Evolutionary conservation across 2,797 vertebrate genomes (phyloP).

Genomic region (Helicolenus hilgendorfi): DNA sequence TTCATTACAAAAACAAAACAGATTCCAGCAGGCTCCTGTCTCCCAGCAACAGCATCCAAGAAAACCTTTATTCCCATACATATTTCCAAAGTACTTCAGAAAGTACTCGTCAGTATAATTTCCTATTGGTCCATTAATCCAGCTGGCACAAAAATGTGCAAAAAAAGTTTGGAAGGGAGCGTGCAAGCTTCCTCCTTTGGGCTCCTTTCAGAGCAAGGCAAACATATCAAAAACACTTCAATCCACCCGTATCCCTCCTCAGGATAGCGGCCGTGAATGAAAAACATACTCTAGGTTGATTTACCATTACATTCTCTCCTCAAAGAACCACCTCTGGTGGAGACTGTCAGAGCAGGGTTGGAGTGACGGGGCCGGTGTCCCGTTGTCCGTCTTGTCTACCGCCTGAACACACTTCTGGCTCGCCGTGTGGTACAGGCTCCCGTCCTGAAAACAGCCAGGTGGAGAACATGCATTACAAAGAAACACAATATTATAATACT

Average conservation of each 20-base stretch:
- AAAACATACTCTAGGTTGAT: not conserved
- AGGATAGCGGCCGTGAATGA: not conserved
- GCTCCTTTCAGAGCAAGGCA: conserved; percentile 26
- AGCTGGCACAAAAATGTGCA: conserved; percentile 35
- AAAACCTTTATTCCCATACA: not conserved
- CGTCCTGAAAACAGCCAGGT: conserved; percentile 89
- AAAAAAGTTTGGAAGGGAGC: conserved; percentile 3
- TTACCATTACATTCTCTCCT: conserved; percentile 85
- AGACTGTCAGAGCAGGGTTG: conserved; percentile 89
- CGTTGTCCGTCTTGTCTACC: conserved; percentile 75
- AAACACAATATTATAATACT: not conserved
- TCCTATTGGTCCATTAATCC: conserved; percentile 19
- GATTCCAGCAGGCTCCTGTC: conserved; percentile 28
- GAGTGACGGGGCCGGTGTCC: conserved; percentile 91
- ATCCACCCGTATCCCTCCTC: not conserved
- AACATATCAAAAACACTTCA: not conserved
- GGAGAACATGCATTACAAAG: not conserved
- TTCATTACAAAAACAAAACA: conserved; percentile 19
- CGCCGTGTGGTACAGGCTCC: conserved; percentile 90
- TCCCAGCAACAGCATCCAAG: conserved; percentile 38
- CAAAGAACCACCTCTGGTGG: conserved; percentile 96
- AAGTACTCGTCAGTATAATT: not conserved
- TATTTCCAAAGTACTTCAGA: conserved; percentile 11
- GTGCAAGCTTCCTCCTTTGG: not conserved
- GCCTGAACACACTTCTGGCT: conserved; percentile 95